A percentile compares a stretch with the other conserved stretches of the same genome.
Conservation (phyloP, 2,888 invertebrate species). For the Meteorus cinctellus region DNA sequence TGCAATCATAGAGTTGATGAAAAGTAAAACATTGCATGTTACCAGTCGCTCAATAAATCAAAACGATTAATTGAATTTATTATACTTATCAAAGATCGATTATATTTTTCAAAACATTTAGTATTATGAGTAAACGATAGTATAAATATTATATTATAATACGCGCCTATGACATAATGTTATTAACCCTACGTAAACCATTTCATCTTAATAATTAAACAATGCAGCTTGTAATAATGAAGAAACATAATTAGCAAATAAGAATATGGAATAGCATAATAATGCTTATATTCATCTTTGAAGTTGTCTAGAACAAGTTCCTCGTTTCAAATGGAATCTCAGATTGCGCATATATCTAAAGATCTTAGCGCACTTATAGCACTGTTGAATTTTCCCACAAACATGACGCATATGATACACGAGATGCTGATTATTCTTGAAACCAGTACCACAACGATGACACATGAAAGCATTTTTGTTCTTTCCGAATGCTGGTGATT, state of each 20-base stretch:
- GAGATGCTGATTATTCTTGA: constrained; percentile 46
- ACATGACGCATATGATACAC: constrained; percentile 50
- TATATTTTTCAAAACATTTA: not conserved
- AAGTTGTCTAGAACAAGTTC: constrained; percentile 35
- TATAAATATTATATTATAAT: not conserved
- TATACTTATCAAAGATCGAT: not conserved
- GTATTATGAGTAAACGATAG: not conserved
- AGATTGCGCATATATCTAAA: constrained; percentile 36
- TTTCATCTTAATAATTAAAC: not conserved
- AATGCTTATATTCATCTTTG: not conserved
- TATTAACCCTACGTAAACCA: not conserved
- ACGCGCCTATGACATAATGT: not conserved
- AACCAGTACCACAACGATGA: constrained; percentile 45
- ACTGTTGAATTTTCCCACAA: constrained; percentile 52
- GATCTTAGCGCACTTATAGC: constrained; percentile 34
- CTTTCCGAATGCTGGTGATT: constrained; percentile 30
- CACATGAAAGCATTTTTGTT: constrained; percentile 39
- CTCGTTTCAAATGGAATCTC: constrained; percentile 30
- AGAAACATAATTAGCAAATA: not conserved
- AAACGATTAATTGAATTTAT: not conserved
- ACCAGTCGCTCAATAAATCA: not conserved
- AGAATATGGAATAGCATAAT: not conserved
- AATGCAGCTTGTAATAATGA: not conserved
- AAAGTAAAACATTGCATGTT: not conserved
- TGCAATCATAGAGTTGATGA: not conserved